These are phyloP conservation scores for Eufriesea mexicana DNA, from an alignment of 1,140 invertebrate genomes.

Conservation along the genomic window DNA sequence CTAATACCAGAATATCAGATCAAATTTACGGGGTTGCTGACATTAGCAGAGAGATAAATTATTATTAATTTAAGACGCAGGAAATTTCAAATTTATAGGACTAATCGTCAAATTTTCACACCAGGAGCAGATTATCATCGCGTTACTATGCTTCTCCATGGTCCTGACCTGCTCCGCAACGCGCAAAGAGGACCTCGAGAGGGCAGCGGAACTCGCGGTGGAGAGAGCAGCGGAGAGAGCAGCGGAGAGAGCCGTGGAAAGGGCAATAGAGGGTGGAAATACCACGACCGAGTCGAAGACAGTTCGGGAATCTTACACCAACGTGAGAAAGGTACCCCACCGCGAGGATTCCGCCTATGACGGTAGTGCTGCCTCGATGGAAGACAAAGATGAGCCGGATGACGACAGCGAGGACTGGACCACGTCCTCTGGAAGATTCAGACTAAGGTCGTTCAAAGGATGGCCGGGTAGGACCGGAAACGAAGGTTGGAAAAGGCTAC, in stretches of 20 bases:
- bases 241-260: conserved; percentile 79
- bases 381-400: background rate
- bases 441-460: background rate
- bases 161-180: conserved; percentile 59
- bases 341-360: background rate
- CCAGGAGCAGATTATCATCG: conserved; percentile 33
- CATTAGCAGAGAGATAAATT: no score
- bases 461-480: background rate
- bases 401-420: conserved; percentile 31
- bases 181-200: conserved; percentile 75
- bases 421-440: background rate
- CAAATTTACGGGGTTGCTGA: no score
- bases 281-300: conserved; percentile 75
- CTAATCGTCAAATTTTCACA: background rate
- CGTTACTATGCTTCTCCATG: conserved; percentile 62
- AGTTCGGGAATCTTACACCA: conserved; percentile 74
- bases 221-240: conserved; percentile 78
- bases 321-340: conserved; percentile 65
- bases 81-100: no score
- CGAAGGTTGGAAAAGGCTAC: conserved; percentile 32
- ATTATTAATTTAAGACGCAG: no score
- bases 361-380: background rate
- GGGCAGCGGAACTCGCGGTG: conserved; percentile 78
- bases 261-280: conserved; percentile 76
- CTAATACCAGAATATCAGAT: background rate